Evolutionary conservation across 1,140 invertebrate species (phyloP), one percentile per base, ranked within the genome.

Genomic region (Drosophila teissieri): DNA sequence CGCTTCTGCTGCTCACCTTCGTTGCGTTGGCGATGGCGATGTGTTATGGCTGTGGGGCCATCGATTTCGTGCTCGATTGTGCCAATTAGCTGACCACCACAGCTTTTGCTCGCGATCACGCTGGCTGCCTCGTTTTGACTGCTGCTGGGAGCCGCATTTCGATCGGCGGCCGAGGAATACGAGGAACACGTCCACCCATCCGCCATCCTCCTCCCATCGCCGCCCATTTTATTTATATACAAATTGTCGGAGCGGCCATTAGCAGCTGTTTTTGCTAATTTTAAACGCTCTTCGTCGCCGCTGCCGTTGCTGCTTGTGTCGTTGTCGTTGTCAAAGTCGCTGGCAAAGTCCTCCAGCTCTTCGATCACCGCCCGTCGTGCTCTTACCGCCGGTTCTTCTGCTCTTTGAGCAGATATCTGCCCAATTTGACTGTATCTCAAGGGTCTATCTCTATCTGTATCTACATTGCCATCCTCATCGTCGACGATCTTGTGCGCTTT

Each of bases 241-340:
- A 60, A 68, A 78, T 88, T 65, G 75, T 86, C 69, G 54, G 84
- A 83, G 76, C 79, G 61, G 77, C 80, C 84, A 84, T 78, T 80
- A 85, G 84, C 84, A 89, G 84, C 84, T 89, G 84, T 89, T 89
- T 89, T 80, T 78, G 84, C 84, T 89, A 89, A 89, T 89, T 89
- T 89, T 89, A 89, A 78, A 90, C 74, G 68, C 68, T 72, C 68
- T 70, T 72, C 68, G 68, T 72, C 65, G 67, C 51, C 34, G 56
- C 34, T 65, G 39, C 27, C 46, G 8, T 2, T 36, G 34, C 34
- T 44, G 17, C 8, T 51, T 4, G 22, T 24, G n/a, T 72, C 68
- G 69, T 69, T 34, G 12, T 39, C 52, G 58, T 62, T 58, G 27
- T 73, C 69, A 40, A 73, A 60, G 19, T 82, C 78, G 75, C 83